These are phyloP conservation scores for Terrapene triunguis DNA, from an alignment of 2,113 vertebrate genomes.

Conservation along the genomic window DNA sequence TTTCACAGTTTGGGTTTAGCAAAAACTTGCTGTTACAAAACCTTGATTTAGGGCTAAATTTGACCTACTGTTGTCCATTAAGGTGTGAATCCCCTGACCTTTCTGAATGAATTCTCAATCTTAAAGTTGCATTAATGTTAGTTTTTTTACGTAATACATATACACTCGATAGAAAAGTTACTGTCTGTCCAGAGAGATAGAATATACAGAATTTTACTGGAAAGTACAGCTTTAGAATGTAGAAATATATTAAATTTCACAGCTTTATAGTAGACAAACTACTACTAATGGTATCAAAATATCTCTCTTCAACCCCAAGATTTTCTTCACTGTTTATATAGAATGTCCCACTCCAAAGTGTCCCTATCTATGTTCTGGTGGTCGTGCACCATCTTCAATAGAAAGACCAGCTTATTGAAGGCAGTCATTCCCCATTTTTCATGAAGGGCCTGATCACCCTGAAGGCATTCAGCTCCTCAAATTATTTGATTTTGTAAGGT, in stretches of 20 bases:
- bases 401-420: background rate
- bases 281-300: background rate
- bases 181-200: too few relatives aligned
- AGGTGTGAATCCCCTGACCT: background rate
- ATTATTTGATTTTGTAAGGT: background rate
- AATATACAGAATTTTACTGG: background rate
- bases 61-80: background rate
- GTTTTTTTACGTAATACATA: background rate
- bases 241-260: background rate
- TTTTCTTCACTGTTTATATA: conserved; percentile 12
- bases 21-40: conserved; percentile 9
- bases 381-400: conserved; percentile 7
- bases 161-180: background rate
- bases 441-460: background rate
- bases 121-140: background rate
- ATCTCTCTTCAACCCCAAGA: background rate
- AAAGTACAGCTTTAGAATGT: background rate
- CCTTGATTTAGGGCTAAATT: background rate
- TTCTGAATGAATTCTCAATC: conserved; percentile 2
- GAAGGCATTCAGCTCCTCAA: background rate
- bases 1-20: background rate
- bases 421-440: background rate
- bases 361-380: conserved; percentile 15
- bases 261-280: background rate
- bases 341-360: background rate